phyloP scores from a whole-genome alignment of 2,113 vertebrate species.

The Nematolebias whitei region DNA sequence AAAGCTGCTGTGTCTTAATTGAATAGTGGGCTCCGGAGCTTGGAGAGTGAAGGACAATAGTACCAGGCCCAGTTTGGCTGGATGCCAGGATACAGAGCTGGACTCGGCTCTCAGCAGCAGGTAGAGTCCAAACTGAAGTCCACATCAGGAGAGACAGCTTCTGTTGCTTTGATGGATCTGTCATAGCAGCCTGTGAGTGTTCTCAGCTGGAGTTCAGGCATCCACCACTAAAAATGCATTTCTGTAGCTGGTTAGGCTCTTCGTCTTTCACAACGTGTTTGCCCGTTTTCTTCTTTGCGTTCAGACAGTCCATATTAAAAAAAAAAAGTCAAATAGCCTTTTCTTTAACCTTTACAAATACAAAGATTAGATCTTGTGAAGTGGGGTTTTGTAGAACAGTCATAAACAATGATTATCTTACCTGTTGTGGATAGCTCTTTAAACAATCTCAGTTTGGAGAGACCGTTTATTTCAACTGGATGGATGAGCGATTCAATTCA shows the following conservation, averaged over 20 bases:
- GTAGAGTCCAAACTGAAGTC: slow-evolving; percentile 66
- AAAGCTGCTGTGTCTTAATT: slow-evolving; percentile 75
- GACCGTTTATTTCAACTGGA: too few relatives aligned
- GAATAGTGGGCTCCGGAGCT: slow-evolving; percentile 70
- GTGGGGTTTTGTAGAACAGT: too few relatives aligned
- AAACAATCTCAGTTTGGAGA: too few relatives aligned
- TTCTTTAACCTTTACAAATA: too few relatives aligned
- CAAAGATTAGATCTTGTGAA: too few relatives aligned
- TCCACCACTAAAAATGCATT: slow-evolving; percentile 58
- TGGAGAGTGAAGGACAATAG: slow-evolving; percentile 78
- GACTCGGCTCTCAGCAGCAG: slow-evolving; percentile 63
- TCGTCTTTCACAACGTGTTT: slow-evolving; percentile 14
- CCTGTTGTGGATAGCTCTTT: too few relatives aligned
- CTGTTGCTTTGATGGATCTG: slow-evolving; percentile 79
- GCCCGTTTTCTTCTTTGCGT: neutral
- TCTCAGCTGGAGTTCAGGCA: slow-evolving; percentile 73
- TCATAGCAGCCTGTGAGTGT: slow-evolving; percentile 71
- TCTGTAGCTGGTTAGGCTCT: slow-evolving; percentile 21
- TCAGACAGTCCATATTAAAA: too few relatives aligned
- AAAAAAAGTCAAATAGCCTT: too few relatives aligned
- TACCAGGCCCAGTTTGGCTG: slow-evolving; percentile 70
- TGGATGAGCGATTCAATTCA: too few relatives aligned
- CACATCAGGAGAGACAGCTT: slow-evolving; percentile 77
- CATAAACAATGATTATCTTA: too few relatives aligned
- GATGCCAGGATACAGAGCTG: slow-evolving; percentile 68